Conservation (phyloP, 2,113 vertebrate species). For the Sorex fumeus region DNA sequence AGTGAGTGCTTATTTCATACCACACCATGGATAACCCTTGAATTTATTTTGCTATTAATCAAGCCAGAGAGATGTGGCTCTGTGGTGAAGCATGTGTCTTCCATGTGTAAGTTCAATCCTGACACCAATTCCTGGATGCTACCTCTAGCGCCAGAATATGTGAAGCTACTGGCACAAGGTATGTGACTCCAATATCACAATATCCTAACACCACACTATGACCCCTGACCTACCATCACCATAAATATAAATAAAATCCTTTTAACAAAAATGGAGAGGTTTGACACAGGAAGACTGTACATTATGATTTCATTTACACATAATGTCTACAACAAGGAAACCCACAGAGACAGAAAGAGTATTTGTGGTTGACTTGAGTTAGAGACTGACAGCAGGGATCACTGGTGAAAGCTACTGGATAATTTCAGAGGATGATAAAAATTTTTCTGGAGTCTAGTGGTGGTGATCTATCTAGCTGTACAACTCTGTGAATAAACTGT, state of each 20-base stretch:
- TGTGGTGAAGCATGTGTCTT: too few species aligned
- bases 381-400: background rate
- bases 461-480: background rate
- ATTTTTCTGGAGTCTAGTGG: background rate
- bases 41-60: background rate
- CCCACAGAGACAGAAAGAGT: background rate
- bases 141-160: too few species aligned
- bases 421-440: too few species aligned
- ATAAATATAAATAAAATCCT: too few species aligned
- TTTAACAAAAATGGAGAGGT: background rate
- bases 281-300: background rate
- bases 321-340: slow-evolving; percentile 20
- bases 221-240: too few species aligned
- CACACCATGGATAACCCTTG: background rate
- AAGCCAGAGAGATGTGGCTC: too few species aligned
- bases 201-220: too few species aligned
- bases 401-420: too few species aligned
- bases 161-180: too few species aligned
- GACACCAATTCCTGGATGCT: too few species aligned
- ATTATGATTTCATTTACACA: background rate
- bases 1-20: background rate
- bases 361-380: background rate
- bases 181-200: too few species aligned
- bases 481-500: background rate
- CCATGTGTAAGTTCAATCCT: too few species aligned